Base-by-base conservation (phyloP, 1,140 invertebrate genomes). In the Lasioglossum albipes region DNA sequence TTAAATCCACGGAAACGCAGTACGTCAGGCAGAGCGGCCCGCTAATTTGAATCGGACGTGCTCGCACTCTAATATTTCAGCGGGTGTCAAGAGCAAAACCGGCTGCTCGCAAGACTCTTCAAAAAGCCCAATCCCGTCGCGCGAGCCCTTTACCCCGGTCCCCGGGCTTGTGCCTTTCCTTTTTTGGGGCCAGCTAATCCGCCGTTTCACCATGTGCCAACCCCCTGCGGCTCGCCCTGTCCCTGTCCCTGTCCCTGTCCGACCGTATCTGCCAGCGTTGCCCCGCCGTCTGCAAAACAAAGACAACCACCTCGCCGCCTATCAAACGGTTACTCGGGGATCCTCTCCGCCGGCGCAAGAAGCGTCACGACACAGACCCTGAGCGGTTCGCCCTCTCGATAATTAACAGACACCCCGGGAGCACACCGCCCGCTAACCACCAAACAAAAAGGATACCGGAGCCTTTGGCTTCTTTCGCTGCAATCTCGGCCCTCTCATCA, bases 31-130 rank as follows among this genome's bases (percentile, higher is more conserved):
- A 16, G 42, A 1, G 31, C 36, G 7, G 16, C 0, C 20, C 57
- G 49, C 86, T 90, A 85, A 89, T 91, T 82, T 87, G 78, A 86
- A 86, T 87, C 77, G 75, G 79, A 91, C 87, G 82, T 82, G 82
- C 78, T 85, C 79, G 82, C 78, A 82, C 84, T 90, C 86, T 88
- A 89, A 92, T 91, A 91, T 91, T 91, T 91, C 89, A 91, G 73
- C 31, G 81, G 84, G 86, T 87, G 87, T 91, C 88, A 86, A 85
- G 84, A 83, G 83, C 86, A 90, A 87, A 81, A 87, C 72, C 62
- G n/a, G 27, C 57, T 76, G 83, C 74, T 85, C 84, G 83, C 52
- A 49, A 67, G 77, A 79, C 79, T 88, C 85, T 86, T 80, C 76
- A 86, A 84, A 81, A 79, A 78, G 65, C 71, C 36, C 83, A 83